Base-by-base conservation (phyloP, 1,140 invertebrate species). In the Plutomurus gul region DNA sequence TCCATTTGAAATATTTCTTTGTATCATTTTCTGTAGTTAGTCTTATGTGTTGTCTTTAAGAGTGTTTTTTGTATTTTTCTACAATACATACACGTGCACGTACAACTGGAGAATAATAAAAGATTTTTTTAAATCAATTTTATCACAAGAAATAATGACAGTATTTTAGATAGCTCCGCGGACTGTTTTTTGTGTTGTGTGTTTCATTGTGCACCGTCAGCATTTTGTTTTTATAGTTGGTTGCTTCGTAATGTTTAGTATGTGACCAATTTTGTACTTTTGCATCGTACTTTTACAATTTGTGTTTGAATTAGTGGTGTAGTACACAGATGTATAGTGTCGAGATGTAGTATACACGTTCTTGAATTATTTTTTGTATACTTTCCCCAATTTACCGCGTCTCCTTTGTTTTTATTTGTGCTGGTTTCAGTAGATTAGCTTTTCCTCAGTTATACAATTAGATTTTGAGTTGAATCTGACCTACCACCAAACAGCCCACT, bases 181-280 rank as follows among this genome's bases (percentile, higher is more conserved):
- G 56, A 65, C 36, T 65, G 47, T 51, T 65, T 33, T 65, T 65
- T 65, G 56, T 65, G 30, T 65, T 33, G 39, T 65, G 30, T 65
- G 11, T 30, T 65, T 65, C 56, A 30, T 65, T 65, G 30, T 65
- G 30, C 20, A 18, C 56, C 36, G 27, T 65, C 51, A 16, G 16
- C 27, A 7, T 25, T 65, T 65, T 65, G 56, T 33, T n/a, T 30
- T 33, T 65, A 7, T 27, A 30, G 11, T 13, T 30, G 16, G 10
- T 36, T 65, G n/a, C 8, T 5, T 11, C 10, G 13, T 27, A 25
- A 27, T 51, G n/a, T 65, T 33, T 1, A 33, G 27, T 65, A 65
- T 65, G 56, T 65, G 56, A 65, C 36, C 30, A 25, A 30, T 65
- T 65, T 65, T 65, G 27, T 65, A 65, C 56, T 65, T 65, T 65